Base-by-base conservation (phyloP, 2,888 invertebrate species). In the Noctua pronuba region DNA sequence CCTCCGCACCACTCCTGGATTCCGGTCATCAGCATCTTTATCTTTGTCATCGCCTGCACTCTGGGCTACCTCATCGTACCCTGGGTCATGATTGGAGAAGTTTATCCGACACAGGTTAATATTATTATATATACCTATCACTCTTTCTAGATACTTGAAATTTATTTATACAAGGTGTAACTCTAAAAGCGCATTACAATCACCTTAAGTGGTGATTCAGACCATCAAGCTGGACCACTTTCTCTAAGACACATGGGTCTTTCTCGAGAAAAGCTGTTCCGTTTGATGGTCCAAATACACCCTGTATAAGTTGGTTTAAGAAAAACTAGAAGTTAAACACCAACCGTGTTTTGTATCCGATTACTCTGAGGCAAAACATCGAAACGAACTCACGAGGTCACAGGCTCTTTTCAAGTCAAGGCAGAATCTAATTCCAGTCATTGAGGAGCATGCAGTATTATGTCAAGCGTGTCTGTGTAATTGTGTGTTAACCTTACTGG, bases 81-180 rank as follows among this genome's bases (percentile, higher is more conserved):
- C 0, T 98, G 98, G 98, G 97, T 98, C 18, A 98, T 98, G 98
- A 98, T 98, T 76, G 98, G 98, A n/a, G 98, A 98, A 92, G 97
- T 98, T 44, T 98, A 98, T 92, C 98, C 98, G 0, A 97, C 97
- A n/a, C 97, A 97, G 96, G 97, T 97, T 67, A 84, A 28, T 5
- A 44, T 44, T 31, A 41, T 41, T 13, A 41, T 11, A 5, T 41
- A 41, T 1, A 41, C 41, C 41, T 41, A 41, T 41, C 10, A 41
- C 10, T 41, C 2, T 41, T 41, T 41, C 41, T 41, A 11, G 0
- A 2, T 41, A 41, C 11, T 2, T 41, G 41, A 41, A 11, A 41
- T 41, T 41, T 41, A 41, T 41, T 41, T 41, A 41, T 13, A 13
- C 41, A 41, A 41, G 41, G 41, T 41, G 11, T 41, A 41, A 41